Evolutionary conservation across 2,797 vertebrate species (phyloP), one percentile per base, ranked within the genome.

Genomic region (Acropternis orthonyx): DNA sequence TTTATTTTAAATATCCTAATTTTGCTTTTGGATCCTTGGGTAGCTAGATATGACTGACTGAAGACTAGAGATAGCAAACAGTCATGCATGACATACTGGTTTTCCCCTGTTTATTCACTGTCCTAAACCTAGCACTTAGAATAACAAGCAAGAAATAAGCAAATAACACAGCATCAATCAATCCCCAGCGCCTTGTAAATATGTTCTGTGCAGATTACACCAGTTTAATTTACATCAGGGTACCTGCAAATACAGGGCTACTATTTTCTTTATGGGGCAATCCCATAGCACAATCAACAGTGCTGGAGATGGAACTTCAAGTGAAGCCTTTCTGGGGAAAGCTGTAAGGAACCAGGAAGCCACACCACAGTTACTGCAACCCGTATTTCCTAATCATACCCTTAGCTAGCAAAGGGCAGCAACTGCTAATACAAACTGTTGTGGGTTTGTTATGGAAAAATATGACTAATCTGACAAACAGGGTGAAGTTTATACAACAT

Each of bases 361-460:
- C 80, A 82, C 51, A 79, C 5, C 61, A 65, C 30, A 44, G 20
- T 55, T 78, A 75, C 2, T 49, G 51, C 61, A 93, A 68, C 21
- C 27, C 0, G 0, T 30, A 62, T 56, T 86, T 79, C 91, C 72
- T 41, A 59, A 92, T 49, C 28, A 49, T 32, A 68, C 27, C 43
- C 76, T 34, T 56, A 85, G n/a, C 56, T 67, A 85, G 61, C 13
- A 59, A 68, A 91, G 68, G 58, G 27, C 51, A 95, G 36, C 43
- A 89, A 44, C 66, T 80, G 49, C 32, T 74, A 79, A 91, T 43
- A 73, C 16, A 36, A 69, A 85, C 26, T 23, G 14, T 6, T 72
- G 81, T 34, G 46, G 46, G 37, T 95, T 79, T 89, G 55, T 58
- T 62, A 78, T 3, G 19, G 69, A 88, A 86, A 92, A 90, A 59